A percentile compares a stretch with the other conserved stretches of the same genome.
These are phyloP conservation scores for Eupithecia abbreviata DNA, from an alignment of 2,888 invertebrate species.

Conservation along the genomic window DNA sequence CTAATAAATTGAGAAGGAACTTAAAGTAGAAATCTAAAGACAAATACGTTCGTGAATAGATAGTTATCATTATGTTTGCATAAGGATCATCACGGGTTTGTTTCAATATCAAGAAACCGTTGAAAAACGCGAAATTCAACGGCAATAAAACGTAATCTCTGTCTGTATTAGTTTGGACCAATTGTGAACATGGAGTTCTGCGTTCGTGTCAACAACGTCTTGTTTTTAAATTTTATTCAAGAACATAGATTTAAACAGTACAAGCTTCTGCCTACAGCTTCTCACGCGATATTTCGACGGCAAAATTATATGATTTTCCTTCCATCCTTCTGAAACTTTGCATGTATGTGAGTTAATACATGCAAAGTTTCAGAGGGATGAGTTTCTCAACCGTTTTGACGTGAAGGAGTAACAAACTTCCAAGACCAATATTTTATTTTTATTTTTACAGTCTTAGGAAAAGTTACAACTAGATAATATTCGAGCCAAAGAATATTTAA, in stretches of 20 bases:
- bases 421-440: not conserved
- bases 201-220: not conserved
- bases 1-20: not conserved
- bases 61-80: conserved; percentile 11
- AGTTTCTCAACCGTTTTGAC: not conserved
- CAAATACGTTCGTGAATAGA: conserved; percentile 4
- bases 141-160: conserved; percentile 14
- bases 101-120: conserved; percentile 1
- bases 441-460: too few species aligned
- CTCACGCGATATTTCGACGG: not conserved
- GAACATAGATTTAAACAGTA: not conserved
- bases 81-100: not conserved
- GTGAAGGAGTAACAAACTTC: not conserved
- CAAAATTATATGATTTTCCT: not conserved
- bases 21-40: not conserved
- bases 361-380: too few species aligned
- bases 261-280: not conserved
- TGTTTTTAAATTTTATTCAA: not conserved
- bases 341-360: too few species aligned
- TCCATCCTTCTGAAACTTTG: not conserved
- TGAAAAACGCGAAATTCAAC: conserved; percentile 5
- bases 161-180: not conserved
- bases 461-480: too few species aligned
- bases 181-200: not conserved
- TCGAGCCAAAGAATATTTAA: too few species aligned